Conservation (phyloP, 2,113 vertebrate genomes). For the Benitochromis conjunctus region DNA sequence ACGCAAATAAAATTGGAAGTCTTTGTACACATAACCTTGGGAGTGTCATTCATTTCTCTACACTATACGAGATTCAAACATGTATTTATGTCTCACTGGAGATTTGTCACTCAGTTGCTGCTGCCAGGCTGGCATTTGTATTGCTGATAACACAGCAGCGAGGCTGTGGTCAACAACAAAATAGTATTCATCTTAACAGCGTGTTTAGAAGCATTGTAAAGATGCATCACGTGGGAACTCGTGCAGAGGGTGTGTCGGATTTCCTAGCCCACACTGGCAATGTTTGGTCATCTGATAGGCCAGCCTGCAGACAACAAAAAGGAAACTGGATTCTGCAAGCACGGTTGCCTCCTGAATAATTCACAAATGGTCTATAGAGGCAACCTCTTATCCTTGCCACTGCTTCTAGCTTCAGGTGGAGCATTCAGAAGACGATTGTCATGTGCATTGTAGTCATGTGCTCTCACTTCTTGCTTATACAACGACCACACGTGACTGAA, state of each 20-base stretch:
- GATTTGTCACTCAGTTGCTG: not conserved
- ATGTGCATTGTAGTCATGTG: not conserved
- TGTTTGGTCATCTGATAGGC: constrained; percentile 56
- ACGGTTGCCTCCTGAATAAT: constrained; percentile 69
- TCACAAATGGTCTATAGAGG: constrained; percentile 46
- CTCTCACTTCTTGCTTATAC: constrained; percentile 1
- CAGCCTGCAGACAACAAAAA: constrained; percentile 27
- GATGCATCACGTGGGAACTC: not conserved
- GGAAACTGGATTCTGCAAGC: constrained; percentile 61
- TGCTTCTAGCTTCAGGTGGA: constrained; percentile 25
- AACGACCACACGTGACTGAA: not conserved
- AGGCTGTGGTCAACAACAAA: constrained; percentile 18
- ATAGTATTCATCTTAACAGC: constrained; percentile 17
- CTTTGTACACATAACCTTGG: not conserved
- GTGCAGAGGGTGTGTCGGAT: constrained; percentile 23
- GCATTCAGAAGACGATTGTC: not conserved
- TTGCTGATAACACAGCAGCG: constrained; percentile 25
- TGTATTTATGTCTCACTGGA: constrained; percentile 17
- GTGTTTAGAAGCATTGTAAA: not conserved
- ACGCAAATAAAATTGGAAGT: not conserved
- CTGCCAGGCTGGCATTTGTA: constrained; percentile 25
- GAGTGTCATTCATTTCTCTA: constrained; percentile 29
- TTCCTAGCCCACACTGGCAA: constrained; percentile 4
- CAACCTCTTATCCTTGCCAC: constrained; percentile 28
- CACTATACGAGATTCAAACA: constrained; percentile 5